These are phyloP conservation scores for Cirrhinus molitorella DNA, from an alignment of 2,797 vertebrate species.

Conservation along the genomic window DNA sequence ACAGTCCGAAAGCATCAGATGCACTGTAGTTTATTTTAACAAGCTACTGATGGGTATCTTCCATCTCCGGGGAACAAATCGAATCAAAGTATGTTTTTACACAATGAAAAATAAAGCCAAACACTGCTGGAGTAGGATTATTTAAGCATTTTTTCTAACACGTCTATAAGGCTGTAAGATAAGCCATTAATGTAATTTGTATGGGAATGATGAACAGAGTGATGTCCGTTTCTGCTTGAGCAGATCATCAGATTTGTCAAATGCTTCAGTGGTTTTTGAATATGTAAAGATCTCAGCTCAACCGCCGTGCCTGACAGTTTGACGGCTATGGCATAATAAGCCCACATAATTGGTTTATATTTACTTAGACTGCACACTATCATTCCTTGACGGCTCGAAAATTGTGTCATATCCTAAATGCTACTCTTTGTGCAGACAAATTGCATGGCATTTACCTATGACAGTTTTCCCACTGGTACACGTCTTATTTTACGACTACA, in stretches of 20 bases:
- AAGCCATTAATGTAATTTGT: constrained; percentile 82
- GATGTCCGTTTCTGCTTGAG: constrained; percentile 80
- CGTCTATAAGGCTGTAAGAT: constrained; percentile 68
- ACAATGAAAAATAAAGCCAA: neutral
- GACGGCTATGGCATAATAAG: constrained; percentile 75
- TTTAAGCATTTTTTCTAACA: constrained; percentile 2
- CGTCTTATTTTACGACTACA: constrained; percentile 8
- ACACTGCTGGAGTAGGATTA: neutral
- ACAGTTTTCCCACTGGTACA: constrained; percentile 37
- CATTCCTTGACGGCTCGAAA: constrained; percentile 66
- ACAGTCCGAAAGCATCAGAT: constrained; percentile 11
- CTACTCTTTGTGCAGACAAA: constrained; percentile 72
- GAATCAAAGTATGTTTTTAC: neutral
- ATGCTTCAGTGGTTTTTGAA: constrained; percentile 79
- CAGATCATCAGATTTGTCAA: constrained; percentile 79
- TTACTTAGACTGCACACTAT: constrained; percentile 76
- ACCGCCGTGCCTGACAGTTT: constrained; percentile 74
- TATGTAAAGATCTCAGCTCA: constrained; percentile 76
- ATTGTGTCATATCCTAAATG: constrained; percentile 67
- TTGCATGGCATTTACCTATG: constrained; percentile 59
- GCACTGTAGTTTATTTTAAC: neutral
- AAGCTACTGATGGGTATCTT: neutral
- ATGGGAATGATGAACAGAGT: constrained; percentile 78
- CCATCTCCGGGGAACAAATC: neutral
- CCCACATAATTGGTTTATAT: constrained; percentile 79